Evolutionary conservation across 2,888 invertebrate genomes (phyloP).

Genomic region (Ganaspis brasiliensis): DNA sequence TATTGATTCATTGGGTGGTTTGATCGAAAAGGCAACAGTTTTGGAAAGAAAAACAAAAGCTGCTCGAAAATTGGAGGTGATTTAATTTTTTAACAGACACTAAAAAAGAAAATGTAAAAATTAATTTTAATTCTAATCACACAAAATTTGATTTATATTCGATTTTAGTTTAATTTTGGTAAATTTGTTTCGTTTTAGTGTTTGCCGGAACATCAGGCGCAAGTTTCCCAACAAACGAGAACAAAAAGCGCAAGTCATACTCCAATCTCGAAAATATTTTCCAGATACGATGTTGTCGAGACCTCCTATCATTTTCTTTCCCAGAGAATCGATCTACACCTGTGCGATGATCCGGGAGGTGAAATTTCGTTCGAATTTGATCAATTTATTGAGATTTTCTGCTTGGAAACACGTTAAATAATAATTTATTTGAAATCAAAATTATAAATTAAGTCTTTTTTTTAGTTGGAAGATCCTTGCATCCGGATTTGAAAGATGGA

Average conservation of each 20-base stretch:
- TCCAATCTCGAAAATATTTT: slow-evolving; percentile 86
- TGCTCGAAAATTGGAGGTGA: slow-evolving; percentile 90
- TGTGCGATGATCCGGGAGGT: slow-evolving; percentile 97
- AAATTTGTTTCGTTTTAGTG: slow-evolving; percentile 78
- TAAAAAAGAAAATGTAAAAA: no score
- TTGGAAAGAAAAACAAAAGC: slow-evolving; percentile 92
- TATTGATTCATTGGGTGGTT: slow-evolving; percentile 90
- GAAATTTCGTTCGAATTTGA: slow-evolving; percentile 52
- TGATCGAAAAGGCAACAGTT: slow-evolving; percentile 91
- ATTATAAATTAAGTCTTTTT: slow-evolving; percentile 45
- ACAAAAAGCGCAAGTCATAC: slow-evolving; percentile 78
- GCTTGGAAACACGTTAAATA: slow-evolving; percentile 42
- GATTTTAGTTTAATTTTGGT: slow-evolving; percentile 34
- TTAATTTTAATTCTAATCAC: no score
- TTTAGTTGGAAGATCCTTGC: slow-evolving; percentile 90
- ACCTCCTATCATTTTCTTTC: slow-evolving; percentile 98
- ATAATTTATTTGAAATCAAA: no score
- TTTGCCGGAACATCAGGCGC: slow-evolving; percentile 88
- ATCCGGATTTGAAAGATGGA: slow-evolving; percentile 92
- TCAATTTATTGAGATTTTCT: no score
- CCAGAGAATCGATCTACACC: slow-evolving; percentile 96
- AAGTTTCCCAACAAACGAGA: slow-evolving; percentile 84
- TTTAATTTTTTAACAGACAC: slow-evolving; percentile 36
- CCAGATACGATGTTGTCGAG: slow-evolving; percentile 95
- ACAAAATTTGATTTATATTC: no score